A percentile compares a stretch with the other conserved stretches of the same genome.
Conservation (phyloP, 2,888 invertebrate species). For the Diaperis boleti region DNA sequence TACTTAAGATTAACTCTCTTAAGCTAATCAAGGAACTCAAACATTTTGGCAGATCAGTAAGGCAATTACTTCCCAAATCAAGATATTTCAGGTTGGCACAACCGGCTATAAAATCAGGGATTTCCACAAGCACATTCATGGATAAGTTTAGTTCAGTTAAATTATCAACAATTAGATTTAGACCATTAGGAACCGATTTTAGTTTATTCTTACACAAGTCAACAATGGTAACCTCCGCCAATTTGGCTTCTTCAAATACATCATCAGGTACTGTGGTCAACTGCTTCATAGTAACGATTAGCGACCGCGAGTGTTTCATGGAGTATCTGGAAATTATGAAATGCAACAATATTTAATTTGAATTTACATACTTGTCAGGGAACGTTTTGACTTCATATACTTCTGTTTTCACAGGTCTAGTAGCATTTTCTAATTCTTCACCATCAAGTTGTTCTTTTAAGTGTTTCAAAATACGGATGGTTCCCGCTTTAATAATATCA, state of each 20-base stretch:
- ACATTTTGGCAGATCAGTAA: constrained; percentile 75
- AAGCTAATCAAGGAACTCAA: constrained; percentile 74
- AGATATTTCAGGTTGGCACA: constrained; percentile 76
- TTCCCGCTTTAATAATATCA: constrained; percentile 89
- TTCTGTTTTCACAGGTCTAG: constrained; percentile 40
- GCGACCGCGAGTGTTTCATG: constrained; percentile 70
- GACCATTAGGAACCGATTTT: constrained; percentile 73
- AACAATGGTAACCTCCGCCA: constrained; percentile 79
- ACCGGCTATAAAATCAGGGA: constrained; percentile 75
- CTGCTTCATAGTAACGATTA: constrained; percentile 75
- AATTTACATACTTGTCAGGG: constrained; percentile 54
- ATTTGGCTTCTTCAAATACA: constrained; percentile 77
- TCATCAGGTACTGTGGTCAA: constrained; percentile 76
- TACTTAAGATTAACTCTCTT: constrained; percentile 83
- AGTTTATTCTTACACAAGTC: constrained; percentile 88
- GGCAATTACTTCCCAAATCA: constrained; percentile 81
- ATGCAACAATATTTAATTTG: neutral
- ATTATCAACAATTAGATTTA: constrained; percentile 67
- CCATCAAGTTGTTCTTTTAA: constrained; percentile 72
- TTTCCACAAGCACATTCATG: constrained; percentile 74
- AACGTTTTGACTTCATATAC: constrained; percentile 46
- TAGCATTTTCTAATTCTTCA: constrained; percentile 50
- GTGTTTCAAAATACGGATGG: constrained; percentile 82
- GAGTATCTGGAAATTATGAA: constrained; percentile 66
- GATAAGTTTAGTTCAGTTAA: constrained; percentile 78